Evolutionary conservation across 2,113 vertebrate species (phyloP).

Genomic region (Megatriorchis doriae): DNA sequence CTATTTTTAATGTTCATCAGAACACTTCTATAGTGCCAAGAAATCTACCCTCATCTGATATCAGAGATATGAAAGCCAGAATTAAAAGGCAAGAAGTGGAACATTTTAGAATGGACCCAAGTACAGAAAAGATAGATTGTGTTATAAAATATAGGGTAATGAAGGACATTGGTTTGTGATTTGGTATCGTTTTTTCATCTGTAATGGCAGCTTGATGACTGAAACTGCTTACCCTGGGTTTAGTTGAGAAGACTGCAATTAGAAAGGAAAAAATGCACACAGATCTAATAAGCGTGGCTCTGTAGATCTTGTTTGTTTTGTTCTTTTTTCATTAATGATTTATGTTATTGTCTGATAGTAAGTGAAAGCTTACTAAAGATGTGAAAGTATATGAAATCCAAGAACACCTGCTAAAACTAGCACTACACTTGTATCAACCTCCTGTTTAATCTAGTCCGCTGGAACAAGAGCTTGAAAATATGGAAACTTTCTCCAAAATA

Average conservation of each 20-base stretch:
- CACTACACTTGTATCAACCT: not conserved
- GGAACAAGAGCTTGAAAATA: not conserved
- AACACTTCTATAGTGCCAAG: not conserved
- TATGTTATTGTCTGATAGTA: not conserved
- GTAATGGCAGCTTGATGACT: not conserved
- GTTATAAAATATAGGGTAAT: not conserved
- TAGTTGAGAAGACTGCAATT: not conserved
- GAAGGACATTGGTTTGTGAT: not conserved
- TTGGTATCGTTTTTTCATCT: not conserved
- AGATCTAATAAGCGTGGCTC: not conserved
- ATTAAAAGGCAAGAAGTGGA: not conserved
- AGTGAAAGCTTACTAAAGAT: not conserved
- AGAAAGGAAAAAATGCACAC: not conserved
- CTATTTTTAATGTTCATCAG: not conserved
- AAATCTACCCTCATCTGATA: rapidly evolving
- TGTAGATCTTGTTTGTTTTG: not conserved
- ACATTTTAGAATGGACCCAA: not conserved
- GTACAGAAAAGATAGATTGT: not conserved
- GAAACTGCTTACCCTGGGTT: not conserved
- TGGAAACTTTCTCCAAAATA: not conserved
- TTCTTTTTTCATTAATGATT: not conserved
- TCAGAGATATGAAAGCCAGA: not conserved
- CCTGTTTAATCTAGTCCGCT: not conserved
- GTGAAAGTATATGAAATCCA: not conserved
- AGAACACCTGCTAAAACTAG: not conserved